A percentile compares a stretch with the other conserved stretches of the same genome.
Evolutionary conservation across 2,888 invertebrate species (phyloP).

Genomic region (Euplagia quadripunctaria): DNA sequence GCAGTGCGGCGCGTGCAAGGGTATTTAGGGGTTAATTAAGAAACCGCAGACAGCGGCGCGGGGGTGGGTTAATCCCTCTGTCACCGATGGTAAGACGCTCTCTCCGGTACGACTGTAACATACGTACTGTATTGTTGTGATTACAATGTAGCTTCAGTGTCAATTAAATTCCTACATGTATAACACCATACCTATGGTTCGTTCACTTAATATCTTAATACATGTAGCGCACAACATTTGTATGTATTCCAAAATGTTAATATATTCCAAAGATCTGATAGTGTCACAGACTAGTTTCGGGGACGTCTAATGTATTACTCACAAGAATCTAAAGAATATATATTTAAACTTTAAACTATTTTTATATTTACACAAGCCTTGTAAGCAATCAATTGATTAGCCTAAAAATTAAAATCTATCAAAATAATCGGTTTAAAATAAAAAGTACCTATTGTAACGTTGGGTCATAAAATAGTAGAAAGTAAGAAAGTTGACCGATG

Average conservation of each 20-base stretch:
- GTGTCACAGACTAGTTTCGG: no score
- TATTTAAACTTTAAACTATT: no score
- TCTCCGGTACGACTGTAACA: constrained; percentile 54
- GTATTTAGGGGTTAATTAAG: constrained; percentile 87
- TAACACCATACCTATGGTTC: constrained; percentile 25
- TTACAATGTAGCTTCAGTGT: constrained; percentile 52
- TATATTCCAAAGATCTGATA: no score
- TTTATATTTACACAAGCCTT: no score
- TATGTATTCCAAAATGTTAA: neutral
- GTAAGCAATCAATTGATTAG: no score
- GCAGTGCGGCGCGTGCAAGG: constrained; percentile 71
- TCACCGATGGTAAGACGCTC: constrained; percentile 76
- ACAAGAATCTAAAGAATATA: no score
- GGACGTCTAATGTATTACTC: no score
- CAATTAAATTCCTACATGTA: constrained; percentile 42
- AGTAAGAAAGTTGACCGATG: no score
- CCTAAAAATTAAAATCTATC: no score
- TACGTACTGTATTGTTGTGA: constrained; percentile 62
- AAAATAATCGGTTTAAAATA: no score
- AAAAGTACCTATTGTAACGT: no score
- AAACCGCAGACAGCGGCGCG: constrained; percentile 78
- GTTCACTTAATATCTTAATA: constrained; percentile 19
- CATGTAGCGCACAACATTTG: neutral
- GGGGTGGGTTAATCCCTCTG: constrained; percentile 81
- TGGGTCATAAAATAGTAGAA: no score